Base-by-base conservation (phyloP, 2,888 invertebrate genomes). In the Macrophya alboannulata region DNA sequence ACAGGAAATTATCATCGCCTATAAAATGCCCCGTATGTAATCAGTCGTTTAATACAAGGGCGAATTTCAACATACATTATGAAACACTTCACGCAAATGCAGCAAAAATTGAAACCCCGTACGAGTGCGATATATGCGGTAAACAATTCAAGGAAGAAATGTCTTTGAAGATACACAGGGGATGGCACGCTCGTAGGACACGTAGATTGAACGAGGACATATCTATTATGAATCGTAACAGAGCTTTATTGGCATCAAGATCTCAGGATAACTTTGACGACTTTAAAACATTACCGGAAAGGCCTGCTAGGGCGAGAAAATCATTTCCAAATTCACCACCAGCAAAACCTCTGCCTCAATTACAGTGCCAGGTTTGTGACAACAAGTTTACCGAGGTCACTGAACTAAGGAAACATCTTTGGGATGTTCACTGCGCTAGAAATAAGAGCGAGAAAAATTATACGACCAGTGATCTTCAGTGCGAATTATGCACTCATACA, bases 51-150 rank as follows among this genome's bases (percentile, higher is more conserved):
- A 87, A 88, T 1, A 90, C 88, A 10, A 88, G 89, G 12, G 88
- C 90, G 0, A 90, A 91, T 10, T 85, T 93, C 15, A 88, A 90
- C 2, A 85, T 89, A 5, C 93, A 94, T 83, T 90, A 90, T n/a
- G 87, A 88, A 1, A 90, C 89, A 0, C 88, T 89, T 0, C 93
- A 93, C 25, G 90, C 89, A 0, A 85, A 87, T 15, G 87, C 55
- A 59, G 85, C 15, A 86, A 86, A 55, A 86, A 94, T 8, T 91
- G 94, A 55, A 92, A 94, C 86, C 0, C 90, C 88, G 8, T 95
- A 95, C 89, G 95, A 95, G 91, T 96, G 96, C 89, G 95, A 95
- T 88, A 94, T 96, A 83, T 96, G 96, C 88, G 95, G 95, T 1
- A 95, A 96, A 87, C 94, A 95, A 0, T 95, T 96, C 81, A 95